phyloP scores from a whole-genome alignment of 1,140 invertebrate species.

The Leptopilina boulardi region DNA sequence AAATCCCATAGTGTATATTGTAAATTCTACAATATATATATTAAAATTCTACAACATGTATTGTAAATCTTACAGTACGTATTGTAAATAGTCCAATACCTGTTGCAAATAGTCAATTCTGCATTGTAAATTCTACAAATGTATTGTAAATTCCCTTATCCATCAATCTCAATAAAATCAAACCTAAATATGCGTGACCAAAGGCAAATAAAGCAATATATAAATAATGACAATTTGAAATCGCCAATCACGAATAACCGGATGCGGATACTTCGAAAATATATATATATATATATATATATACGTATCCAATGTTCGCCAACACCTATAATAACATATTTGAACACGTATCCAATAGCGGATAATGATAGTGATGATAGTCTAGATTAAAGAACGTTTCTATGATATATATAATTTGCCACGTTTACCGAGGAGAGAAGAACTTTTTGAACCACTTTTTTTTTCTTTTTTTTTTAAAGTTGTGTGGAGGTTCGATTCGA shows the following conservation, averaged over 20 bases:
- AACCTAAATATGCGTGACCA: no score
- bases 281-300: neutral
- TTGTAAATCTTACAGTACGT: no score
- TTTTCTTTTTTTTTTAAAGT: no score
- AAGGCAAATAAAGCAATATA: neutral
- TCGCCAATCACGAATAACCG: neutral
- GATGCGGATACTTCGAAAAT: neutral
- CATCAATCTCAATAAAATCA: no score
- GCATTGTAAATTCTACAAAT: no score
- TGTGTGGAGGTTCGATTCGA: neutral
- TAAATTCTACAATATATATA: no score
- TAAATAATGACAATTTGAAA: neutral
- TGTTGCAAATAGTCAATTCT: no score
- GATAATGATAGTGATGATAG: slow-evolving; percentile 30
- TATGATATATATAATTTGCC: neutral
- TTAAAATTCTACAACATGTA: no score
- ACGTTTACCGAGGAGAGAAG: neutral
- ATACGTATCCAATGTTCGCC: neutral
- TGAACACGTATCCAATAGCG: slow-evolving; percentile 18
- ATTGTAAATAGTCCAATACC: no score
- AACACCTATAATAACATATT: slow-evolving; percentile 33
- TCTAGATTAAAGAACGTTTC: slow-evolving; percentile 26
- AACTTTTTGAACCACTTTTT: neutral
- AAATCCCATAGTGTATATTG: no score
- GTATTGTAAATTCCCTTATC: no score